phyloP scores from a whole-genome alignment of 2,797 vertebrate species.

The Pteronotus mesoamericanus region DNA sequence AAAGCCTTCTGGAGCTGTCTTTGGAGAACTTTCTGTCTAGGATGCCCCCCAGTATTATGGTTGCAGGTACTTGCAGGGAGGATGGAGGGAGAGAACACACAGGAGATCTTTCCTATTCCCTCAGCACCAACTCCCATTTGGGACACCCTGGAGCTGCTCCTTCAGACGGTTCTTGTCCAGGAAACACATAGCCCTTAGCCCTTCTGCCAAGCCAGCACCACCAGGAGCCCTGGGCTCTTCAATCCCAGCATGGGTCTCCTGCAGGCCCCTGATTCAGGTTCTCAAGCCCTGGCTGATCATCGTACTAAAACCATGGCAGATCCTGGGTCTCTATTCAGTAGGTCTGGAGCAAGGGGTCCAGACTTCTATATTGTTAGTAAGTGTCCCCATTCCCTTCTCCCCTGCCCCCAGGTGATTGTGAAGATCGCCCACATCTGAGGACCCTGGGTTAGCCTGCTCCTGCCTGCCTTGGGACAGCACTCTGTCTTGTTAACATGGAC shows the following conservation, averaged over 20 bases:
- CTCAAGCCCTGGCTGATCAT: background rate
- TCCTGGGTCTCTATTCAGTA: background rate
- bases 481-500: background rate
- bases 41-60: background rate
- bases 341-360: background rate
- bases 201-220: background rate
- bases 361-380: background rate
- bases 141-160: background rate
- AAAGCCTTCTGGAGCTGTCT: background rate
- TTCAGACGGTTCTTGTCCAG: background rate
- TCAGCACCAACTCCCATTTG: background rate
- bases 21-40: background rate
- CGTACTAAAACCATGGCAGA: background rate
- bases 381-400: too few species aligned
- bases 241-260: background rate
- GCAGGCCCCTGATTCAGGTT: background rate
- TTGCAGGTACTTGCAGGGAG: background rate
- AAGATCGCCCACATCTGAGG: fast-evolving
- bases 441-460: too few species aligned
- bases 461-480: background rate
- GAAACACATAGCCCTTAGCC: background rate
- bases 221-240: background rate
- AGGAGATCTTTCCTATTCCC: background rate
- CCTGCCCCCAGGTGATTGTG: background rate
- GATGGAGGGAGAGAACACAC: background rate